These are phyloP conservation scores for Blastobasis lacticolella DNA, from an alignment of 2,888 invertebrate species.

Conservation along the genomic window DNA sequence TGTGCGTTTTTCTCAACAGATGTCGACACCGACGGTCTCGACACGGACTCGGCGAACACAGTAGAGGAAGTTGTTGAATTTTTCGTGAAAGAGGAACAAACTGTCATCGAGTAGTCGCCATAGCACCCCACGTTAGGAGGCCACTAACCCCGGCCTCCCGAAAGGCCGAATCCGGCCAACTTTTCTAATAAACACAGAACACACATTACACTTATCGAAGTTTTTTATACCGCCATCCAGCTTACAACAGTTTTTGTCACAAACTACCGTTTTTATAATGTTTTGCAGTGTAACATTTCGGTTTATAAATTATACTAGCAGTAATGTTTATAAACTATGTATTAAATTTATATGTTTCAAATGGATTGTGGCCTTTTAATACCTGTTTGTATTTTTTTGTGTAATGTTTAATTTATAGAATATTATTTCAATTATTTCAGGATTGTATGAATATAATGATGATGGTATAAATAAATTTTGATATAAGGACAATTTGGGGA, in stretches of 20 bases:
- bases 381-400: conserved; percentile 33
- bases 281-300: conserved; percentile 48
- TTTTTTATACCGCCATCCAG: conserved; percentile 46
- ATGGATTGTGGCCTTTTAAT: conserved; percentile 62
- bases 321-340: conserved; percentile 67
- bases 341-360: conserved; percentile 71
- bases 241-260: conserved; percentile 27
- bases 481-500: conserved; percentile 23
- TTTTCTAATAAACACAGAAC: conserved; percentile 21
- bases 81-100: conserved; percentile 96
- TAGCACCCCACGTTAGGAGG: conserved; percentile 39
- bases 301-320: conserved; percentile 64
- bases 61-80: conserved; percentile 98
- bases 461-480: conserved; percentile 47
- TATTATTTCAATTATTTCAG: conserved; percentile 30
- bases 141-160: conserved; percentile 41
- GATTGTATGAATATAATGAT: conserved; percentile 40
- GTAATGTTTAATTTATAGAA: conserved; percentile 8
- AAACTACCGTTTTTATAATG: conserved; percentile 37
- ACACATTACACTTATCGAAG: conserved; percentile 26
- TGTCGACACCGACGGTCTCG: conserved; percentile 94
- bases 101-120: conserved; percentile 81
- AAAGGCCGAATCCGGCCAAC: conserved; percentile 6
- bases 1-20: conserved; percentile 71
- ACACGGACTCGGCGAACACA: conserved; percentile 87